phyloP scores from a whole-genome alignment of 1,140 invertebrate species.

The Arion vulgaris region DNA sequence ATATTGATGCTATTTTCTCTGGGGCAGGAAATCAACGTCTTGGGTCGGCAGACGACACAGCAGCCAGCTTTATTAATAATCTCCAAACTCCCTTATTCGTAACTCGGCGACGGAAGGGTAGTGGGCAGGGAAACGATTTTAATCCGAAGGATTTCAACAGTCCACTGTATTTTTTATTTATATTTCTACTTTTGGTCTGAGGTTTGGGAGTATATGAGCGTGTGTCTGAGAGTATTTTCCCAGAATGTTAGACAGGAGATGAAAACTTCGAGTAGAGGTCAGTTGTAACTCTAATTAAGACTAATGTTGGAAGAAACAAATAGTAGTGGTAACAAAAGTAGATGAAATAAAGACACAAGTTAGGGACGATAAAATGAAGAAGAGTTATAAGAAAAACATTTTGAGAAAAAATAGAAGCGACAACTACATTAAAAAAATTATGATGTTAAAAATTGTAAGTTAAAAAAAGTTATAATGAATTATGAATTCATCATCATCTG shows the following conservation, averaged over 20 bases:
- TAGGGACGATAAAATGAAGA: too few species aligned
- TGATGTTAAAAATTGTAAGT: too few species aligned
- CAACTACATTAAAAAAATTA: too few species aligned
- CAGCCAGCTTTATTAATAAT: conserved; percentile 11
- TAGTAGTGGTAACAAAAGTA: too few species aligned
- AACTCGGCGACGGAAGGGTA: neutral
- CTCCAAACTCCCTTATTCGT: neutral
- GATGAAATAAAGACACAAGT: too few species aligned
- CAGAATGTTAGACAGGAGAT: neutral
- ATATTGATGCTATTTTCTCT: conserved; percentile 13
- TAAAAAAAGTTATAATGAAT: too few species aligned
- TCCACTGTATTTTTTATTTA: neutral
- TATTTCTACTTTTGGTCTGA: neutral
- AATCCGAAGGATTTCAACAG: neutral
- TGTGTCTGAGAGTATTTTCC: neutral
- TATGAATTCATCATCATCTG: too few species aligned
- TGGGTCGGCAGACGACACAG: conserved; percentile 6
- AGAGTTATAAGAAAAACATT: too few species aligned
- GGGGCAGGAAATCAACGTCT: conserved; percentile 10
- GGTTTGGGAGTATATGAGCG: neutral
- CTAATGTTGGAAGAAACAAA: too few species aligned
- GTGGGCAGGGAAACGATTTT: neutral
- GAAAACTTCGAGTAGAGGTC: neutral
- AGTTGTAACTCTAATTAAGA: neutral
- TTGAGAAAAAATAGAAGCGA: too few species aligned